Percentiles rank a stretch among this genome's conserved stretches.
These are phyloP conservation scores for Chelon labrosus DNA, from an alignment of 2,797 vertebrate species.

Conservation along the genomic window DNA sequence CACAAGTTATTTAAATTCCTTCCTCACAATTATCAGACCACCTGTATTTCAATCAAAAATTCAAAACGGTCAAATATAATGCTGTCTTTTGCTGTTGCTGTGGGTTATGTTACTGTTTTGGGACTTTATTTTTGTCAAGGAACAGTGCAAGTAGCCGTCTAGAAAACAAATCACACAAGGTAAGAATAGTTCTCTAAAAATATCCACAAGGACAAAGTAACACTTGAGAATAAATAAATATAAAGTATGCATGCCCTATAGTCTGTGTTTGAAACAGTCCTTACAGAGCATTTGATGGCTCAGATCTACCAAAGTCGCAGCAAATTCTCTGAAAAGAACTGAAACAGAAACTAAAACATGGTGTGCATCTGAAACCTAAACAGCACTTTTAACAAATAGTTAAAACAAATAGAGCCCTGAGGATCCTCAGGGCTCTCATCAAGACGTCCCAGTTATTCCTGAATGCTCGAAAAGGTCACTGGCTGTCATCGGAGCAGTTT, in stretches of 20 bases:
- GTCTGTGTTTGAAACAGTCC: background rate
- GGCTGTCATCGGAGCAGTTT: slow-evolving; percentile 17
- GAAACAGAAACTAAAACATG: background rate
- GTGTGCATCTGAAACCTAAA: background rate
- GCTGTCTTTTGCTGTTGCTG: background rate
- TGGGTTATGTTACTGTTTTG: slow-evolving; percentile 1
- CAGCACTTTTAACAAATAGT: background rate
- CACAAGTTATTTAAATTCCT: too few species aligned
- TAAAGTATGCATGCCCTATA: background rate
- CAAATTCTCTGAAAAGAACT: background rate
- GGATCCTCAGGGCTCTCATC: slow-evolving; percentile 8
- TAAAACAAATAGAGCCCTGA: background rate
- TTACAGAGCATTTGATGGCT: background rate
- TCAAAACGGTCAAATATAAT: background rate
- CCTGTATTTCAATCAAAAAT: background rate
- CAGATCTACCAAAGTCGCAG: too few species aligned
- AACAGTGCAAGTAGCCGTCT: slow-evolving; percentile 7
- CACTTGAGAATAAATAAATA: background rate
- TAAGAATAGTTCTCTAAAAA: slow-evolving; percentile 44
- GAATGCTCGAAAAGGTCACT: slow-evolving; percentile 18
- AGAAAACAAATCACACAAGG: slow-evolving; percentile 24
- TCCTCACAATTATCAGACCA: too few species aligned
- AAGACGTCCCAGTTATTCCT: background rate
- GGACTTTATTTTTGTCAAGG: background rate
- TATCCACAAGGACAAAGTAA: slow-evolving; percentile 14